Conservation (phyloP, 2,113 vertebrate genomes). For the Pitta sordida region DNA sequence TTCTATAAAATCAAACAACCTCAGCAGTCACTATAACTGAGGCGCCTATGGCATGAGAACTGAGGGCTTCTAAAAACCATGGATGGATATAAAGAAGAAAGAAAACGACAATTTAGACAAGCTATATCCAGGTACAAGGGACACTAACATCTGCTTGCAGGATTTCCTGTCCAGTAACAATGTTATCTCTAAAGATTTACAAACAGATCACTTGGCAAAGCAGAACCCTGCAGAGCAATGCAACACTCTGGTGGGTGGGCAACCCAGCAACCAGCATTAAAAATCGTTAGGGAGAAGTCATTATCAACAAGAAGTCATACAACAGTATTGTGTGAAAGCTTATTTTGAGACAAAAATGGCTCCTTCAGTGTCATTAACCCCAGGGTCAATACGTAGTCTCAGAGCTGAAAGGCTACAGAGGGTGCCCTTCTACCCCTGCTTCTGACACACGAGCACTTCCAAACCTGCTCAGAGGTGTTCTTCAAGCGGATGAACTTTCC, state of each 20-base stretch:
- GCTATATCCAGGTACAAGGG: not conserved
- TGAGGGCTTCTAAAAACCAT: not conserved
- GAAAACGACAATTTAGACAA: not conserved
- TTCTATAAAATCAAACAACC: not conserved
- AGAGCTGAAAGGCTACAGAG: not conserved
- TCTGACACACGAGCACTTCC: accelerated
- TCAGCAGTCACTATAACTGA: not conserved
- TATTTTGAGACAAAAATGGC: not conserved
- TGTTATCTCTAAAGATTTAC: not conserved
- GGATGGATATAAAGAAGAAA: not conserved
- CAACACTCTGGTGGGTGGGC: accelerated
- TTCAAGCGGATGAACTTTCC: constrained; percentile 89
- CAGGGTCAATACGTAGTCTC: not conserved
- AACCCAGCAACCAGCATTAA: not conserved
- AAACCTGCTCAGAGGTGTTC: constrained; percentile 85
- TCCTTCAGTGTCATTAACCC: not conserved
- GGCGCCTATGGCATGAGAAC: not conserved
- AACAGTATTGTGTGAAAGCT: not conserved
- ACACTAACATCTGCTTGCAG: not conserved
- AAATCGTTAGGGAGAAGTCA: not conserved
- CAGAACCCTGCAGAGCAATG: not conserved
- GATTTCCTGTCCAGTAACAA: not conserved
- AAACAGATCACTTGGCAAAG: not conserved
- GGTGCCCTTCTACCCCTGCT: not conserved
- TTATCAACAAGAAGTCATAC: not conserved